Evolutionary conservation across 2,113 vertebrate species (phyloP), one percentile per base, ranked within the genome.

Genomic region (Antechinus stuartii): DNA sequence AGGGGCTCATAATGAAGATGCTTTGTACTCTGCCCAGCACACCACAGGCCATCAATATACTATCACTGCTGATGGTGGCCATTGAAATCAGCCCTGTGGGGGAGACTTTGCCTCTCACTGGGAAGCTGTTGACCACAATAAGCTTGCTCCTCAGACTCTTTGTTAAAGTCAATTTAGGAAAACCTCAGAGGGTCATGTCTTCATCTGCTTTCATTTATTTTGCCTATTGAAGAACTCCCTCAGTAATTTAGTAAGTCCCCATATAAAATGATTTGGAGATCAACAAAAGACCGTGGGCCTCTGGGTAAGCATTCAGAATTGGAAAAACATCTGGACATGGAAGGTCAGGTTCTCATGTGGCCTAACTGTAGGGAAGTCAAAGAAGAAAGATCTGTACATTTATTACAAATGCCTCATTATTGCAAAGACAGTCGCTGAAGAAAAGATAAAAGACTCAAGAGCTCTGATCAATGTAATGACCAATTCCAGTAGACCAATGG

Each of bases 341-440:
- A 96, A 97, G 97, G 97, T 97, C 96, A 97, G 97, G 97, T 98
- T 98, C 98, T 98, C 98, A 98, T 97, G 97, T 96, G 91, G 93
- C 95, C 96, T 95, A 92, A 92, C 97, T 94, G 96, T 61, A 92
- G 93, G 95, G 93, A 92, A 91, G 94, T 98, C 97, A 97, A 97
- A 97, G 93, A 96, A 97, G 95, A 97, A 97, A 98, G 94, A 93
- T 93, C 95, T 55, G 53, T 90, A 93, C 90, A 55, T 68, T 95
- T 84, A 93, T 14, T 0, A 90, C 24, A 46, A 92, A 94, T 92
- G 76, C 94, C 96, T 19, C n/a, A 46, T 96, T 95, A 92, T 92
- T 94, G 91, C 50, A 93, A 96, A 1, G 49, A 95, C 93, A 68
- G 95, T 97, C 96, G 97, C 95, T 96, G 97, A 54, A 26, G 54